Percentiles rank a stretch among this genome's conserved stretches.
Evolutionary conservation across 2,888 invertebrate species (phyloP).

Genomic region (Chrysolina haemoptera): DNA sequence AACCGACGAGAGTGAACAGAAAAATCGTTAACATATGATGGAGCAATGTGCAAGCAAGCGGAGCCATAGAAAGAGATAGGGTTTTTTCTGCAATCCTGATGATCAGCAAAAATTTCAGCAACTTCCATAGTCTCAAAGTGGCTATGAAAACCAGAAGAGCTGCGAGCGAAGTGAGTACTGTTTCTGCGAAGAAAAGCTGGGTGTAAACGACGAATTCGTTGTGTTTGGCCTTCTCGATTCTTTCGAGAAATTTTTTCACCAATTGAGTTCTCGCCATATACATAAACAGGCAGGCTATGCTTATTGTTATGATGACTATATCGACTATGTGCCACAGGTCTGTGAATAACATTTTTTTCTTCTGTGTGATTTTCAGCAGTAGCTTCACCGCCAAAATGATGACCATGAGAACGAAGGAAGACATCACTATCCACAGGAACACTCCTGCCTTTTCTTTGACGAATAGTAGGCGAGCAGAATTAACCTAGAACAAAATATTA

Average conservation of each 20-base stretch:
- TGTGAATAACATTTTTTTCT: conserved; percentile 46
- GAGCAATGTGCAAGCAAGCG: conserved; percentile 52
- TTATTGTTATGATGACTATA: conserved; percentile 55
- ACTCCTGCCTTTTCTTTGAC: conserved; percentile 47
- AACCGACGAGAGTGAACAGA: conserved; percentile 42
- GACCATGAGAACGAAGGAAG: conserved; percentile 52
- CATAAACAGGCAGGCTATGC: conserved; percentile 48
- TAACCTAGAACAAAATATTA: conserved; percentile 56
- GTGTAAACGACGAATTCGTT: conserved; percentile 62
- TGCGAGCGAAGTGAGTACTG: conserved; percentile 51
- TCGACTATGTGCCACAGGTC: conserved; percentile 58
- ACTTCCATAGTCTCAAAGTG: conserved; percentile 61
- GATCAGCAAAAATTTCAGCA: conserved; percentile 58
- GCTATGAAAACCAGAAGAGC: conserved; percentile 58
- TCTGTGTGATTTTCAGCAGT: conserved; percentile 46
- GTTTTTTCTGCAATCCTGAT: conserved; percentile 60
- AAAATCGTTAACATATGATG: conserved; percentile 50
- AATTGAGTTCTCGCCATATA: conserved; percentile 48
- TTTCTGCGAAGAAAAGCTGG: conserved; percentile 55
- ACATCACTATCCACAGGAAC: conserved; percentile 46
- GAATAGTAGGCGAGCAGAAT: conserved; percentile 57
- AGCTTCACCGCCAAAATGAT: conserved; percentile 48
- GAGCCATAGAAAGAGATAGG: conserved; percentile 46
- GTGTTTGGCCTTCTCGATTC: conserved; percentile 52
- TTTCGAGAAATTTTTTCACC: conserved; percentile 49